Conservation (phyloP, 2,888 invertebrate species). For the Neoascia interrupta region DNA sequence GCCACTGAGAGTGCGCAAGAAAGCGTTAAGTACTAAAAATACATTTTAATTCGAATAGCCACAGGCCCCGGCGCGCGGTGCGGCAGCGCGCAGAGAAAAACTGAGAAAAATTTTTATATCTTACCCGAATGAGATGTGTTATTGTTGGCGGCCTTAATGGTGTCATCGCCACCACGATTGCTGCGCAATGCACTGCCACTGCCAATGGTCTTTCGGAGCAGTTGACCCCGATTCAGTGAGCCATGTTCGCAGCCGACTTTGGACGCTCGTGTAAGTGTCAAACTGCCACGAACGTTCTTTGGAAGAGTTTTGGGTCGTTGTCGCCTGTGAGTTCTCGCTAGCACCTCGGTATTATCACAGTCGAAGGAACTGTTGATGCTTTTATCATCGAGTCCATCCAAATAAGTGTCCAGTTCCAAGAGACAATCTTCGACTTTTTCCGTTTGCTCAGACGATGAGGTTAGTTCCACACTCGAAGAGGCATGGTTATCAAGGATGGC, state of each 20-base stretch:
- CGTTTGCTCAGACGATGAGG: constrained; percentile 39
- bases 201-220: constrained; percentile 57
- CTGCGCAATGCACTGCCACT: constrained; percentile 40
- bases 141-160: constrained; percentile 20
- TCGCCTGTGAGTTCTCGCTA: constrained; percentile 22
- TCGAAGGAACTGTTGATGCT: constrained; percentile 56
- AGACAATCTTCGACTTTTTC: constrained; percentile 80
- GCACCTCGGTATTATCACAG: constrained; percentile 61
- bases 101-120: background rate
- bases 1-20: constrained; percentile 21
- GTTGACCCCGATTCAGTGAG: constrained; percentile 53
- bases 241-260: constrained; percentile 30
- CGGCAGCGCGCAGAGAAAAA: constrained; percentile 16
- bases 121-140: constrained; percentile 53
- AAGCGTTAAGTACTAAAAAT: constrained; percentile 41
- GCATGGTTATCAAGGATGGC: constrained; percentile 76
- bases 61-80: constrained; percentile 5
- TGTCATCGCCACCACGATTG: constrained; percentile 16
- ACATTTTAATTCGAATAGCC: background rate
- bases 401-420: constrained; percentile 81
- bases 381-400: constrained; percentile 79
- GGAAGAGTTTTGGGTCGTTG: constrained; percentile 54
- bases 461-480: constrained; percentile 66
- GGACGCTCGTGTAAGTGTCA: constrained; percentile 17
- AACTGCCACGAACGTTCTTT: constrained; percentile 55